phyloP scores from a whole-genome alignment of 2,888 invertebrate species.

The Phyto melanocephala region DNA sequence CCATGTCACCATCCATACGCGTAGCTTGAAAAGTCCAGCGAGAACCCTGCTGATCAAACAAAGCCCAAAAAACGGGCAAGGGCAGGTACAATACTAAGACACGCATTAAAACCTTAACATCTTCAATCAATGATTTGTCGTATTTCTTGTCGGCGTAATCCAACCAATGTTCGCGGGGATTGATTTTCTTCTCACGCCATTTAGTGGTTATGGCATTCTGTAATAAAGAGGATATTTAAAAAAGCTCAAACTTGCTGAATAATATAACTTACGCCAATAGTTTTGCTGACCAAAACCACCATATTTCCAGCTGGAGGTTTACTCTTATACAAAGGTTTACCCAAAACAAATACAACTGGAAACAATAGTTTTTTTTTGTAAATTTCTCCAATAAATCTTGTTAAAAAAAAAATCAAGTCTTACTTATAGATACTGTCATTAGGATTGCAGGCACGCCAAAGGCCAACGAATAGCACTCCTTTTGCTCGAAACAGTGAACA shows the following conservation, averaged over 20 bases:
- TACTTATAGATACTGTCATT: slow-evolving; percentile 85
- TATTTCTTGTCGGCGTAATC: slow-evolving; percentile 89
- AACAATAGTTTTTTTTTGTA: too few species aligned
- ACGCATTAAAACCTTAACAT: slow-evolving; percentile 88
- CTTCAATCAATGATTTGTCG: slow-evolving; percentile 82
- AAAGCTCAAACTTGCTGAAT: background rate
- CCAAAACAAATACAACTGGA: slow-evolving; percentile 86
- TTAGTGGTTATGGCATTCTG: slow-evolving; percentile 80
- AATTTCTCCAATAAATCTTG: too few species aligned
- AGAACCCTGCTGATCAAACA: slow-evolving; percentile 96
- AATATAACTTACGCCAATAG: slow-evolving; percentile 82
- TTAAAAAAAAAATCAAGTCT: slow-evolving; percentile 67
- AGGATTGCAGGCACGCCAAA: slow-evolving; percentile 88
- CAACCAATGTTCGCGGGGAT: slow-evolving; percentile 88
- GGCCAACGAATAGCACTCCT: slow-evolving; percentile 85
- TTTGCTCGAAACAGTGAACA: slow-evolving; percentile 83
- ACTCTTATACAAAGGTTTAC: slow-evolving; percentile 83
- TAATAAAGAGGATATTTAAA: background rate
- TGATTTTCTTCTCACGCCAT: slow-evolving; percentile 76
- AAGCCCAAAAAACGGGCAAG: slow-evolving; percentile 94
- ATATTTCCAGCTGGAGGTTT: slow-evolving; percentile 85
- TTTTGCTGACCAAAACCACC: slow-evolving; percentile 83
- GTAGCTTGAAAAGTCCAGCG: slow-evolving; percentile 96
- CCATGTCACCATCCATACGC: slow-evolving; percentile 90
- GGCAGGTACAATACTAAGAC: slow-evolving; percentile 91